Percentiles rank a stretch among this genome's conserved stretches.
phyloP scores from a whole-genome alignment of 1,140 invertebrate genomes.

The Bathynomus jamesi region DNA sequence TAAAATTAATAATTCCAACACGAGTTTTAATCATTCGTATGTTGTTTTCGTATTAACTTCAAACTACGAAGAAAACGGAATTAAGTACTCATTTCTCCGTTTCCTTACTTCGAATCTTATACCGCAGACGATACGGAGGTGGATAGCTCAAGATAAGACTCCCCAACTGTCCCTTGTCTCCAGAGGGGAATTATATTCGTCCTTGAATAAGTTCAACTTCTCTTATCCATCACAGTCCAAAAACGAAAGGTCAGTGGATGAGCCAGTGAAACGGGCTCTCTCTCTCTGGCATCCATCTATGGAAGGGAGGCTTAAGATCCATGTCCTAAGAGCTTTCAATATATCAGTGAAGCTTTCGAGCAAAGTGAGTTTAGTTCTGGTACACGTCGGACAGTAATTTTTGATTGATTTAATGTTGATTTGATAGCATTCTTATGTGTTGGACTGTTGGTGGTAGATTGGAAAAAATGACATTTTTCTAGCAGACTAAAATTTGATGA shows the following conservation, averaged over 20 bases:
- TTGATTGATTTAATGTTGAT: background rate
- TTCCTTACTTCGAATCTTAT: too few species aligned
- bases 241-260: background rate
- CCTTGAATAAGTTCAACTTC: constrained; percentile 8
- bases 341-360: constrained; percentile 51
- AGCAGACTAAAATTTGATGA: too few species aligned
- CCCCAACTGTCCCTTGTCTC: constrained; percentile 50
- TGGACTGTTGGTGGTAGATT: too few species aligned
- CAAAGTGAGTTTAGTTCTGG: constrained; percentile 42
- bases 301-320: constrained; percentile 45
- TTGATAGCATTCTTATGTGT: too few species aligned
- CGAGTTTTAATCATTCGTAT: too few species aligned
- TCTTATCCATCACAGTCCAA: background rate
- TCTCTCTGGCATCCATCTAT: constrained; percentile 25
- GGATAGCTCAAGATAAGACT: constrained; percentile 45
- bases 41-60: too few species aligned
- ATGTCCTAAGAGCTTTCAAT: constrained; percentile 50
- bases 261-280: background rate
- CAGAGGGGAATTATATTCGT: constrained; percentile 45
- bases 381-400: background rate
- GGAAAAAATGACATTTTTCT: too few species aligned
- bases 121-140: constrained; percentile 46
- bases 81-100: too few species aligned
- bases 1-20: too few species aligned
- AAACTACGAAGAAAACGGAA: too few species aligned